Percentiles rank a stretch among this genome's conserved stretches.
Conservation (phyloP, 2,113 vertebrate species). For the Myanophis thanlyinensis region DNA sequence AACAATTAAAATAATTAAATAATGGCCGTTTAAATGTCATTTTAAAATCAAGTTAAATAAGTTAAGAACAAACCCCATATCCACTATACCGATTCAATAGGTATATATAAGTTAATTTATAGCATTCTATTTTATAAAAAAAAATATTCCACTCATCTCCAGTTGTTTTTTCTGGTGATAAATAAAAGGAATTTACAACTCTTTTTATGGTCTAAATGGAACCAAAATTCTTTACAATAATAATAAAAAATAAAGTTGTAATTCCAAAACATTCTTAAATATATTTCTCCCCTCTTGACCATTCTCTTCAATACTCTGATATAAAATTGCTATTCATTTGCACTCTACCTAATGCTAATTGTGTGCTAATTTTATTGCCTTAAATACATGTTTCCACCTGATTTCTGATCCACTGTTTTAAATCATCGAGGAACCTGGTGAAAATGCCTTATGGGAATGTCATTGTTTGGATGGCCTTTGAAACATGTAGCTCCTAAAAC, state of each 20-base stretch:
- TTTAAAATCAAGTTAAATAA: too few species aligned
- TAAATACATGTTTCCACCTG: slow-evolving; percentile 1
- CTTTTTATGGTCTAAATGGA: background rate
- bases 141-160: background rate
- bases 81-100: slow-evolving; percentile 1
- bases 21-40: too few species aligned
- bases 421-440: slow-evolving; percentile 19
- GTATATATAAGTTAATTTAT: slow-evolving; percentile 22
- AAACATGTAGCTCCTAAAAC: slow-evolving; percentile 9
- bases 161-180: background rate
- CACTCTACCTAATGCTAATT: background rate
- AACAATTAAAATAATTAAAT: too few species aligned
- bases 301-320: rapidly evolving
- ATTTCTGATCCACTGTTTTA: background rate
- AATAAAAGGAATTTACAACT: background rate
- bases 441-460: slow-evolving; percentile 45
- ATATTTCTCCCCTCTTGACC: background rate
- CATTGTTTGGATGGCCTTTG: slow-evolving; percentile 31
- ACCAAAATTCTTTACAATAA: background rate
- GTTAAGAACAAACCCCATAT: too few species aligned
- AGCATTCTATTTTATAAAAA: background rate
- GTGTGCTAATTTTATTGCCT: background rate
- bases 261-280: background rate
- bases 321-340: slow-evolving; percentile 2
- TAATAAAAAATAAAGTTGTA: background rate